Evolutionary conservation across 2,888 invertebrate species (phyloP), one percentile per base, ranked within the genome.

Genomic region (Agrochola macilenta): DNA sequence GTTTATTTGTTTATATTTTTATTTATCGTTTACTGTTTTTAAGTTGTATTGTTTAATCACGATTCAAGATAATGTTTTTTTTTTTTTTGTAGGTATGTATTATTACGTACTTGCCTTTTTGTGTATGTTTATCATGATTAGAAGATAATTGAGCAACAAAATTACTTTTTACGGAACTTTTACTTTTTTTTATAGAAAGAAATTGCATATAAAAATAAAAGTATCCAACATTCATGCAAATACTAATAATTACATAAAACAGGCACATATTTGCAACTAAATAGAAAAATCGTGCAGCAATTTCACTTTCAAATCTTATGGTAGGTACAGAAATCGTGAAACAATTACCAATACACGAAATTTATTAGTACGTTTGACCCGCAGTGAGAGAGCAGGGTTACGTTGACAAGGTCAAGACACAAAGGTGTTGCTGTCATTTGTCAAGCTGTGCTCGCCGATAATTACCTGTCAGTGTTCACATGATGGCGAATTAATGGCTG

Each of bases 351-450:
- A 75, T 84, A 84, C 78, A 83, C n/a, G n/a, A n/a, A n/a, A 76
- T 77, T 80, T 81, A 66, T 72, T 79, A 12, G 57, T 79, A 49
- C 71, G 30, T 71, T 79, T 78, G 89, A 88, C 88, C 87, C 63
- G 81, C 54, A 77, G 78, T 64, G 78, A 79, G 85, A 83, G 88
- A 82, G 82, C 88, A 88, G 82, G 89, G 87, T 83, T 84, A 87
- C 81, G 70, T 64, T 79, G 82, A 80, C 88, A 88, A 88, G 88
- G 88, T 91, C 90, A 85, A 26, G 66, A 85, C 79, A 89, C 90
- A 89, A 91, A 91, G 90, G 90, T 92, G 90, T 87, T 80, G 81
- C 87, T 85, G 90, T 89, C 89, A 89, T 91, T 91, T 90, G 84
- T 88, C 88, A 89, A 90, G 72, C 75, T 71, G 71, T 78, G 71